Evolutionary conservation across 2,113 vertebrate genomes (phyloP), one percentile per base, ranked within the genome.

Genomic region (Callocephalon fimbriatum): DNA sequence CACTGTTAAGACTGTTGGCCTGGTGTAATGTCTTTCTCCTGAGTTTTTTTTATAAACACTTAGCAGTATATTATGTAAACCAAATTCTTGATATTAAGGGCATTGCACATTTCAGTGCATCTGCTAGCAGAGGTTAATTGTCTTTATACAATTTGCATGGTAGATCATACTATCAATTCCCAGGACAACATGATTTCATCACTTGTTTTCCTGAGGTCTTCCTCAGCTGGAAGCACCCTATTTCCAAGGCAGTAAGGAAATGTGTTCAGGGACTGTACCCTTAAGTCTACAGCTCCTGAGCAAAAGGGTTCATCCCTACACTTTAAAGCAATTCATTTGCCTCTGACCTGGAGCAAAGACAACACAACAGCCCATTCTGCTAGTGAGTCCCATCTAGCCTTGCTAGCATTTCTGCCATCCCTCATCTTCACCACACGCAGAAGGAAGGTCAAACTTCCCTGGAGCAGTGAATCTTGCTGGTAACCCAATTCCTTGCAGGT

Each of bases 101-200:
- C 12, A 48, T 5, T 63, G 32, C 51, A 42, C 19, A n/a, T 82
- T 62, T 71, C 73, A 71, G 19, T 7, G 35, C 50, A 61, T 80
- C 65, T 88, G 79, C 65, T 42, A 17, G n/a, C 53, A 15, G 2
- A 71, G 73, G 84, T 93, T 94, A 86, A 84, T 87, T 97, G 76
- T 50, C 86, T 77, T 81, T 22, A 84, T 29, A 38, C 27, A 38
- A 23, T 80, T 91, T 61, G 21, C 7, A 23, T 4, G n/a, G 54
- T 51, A 92, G 72, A 75, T 93, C 67, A 84, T 63, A 4, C 53
- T 16, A 32, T 14, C 20, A 45, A 70, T 54, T 86, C 81, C 53
- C 71, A 94, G 35, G 78, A 86, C 72, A 84, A 31, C 7, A 7
- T 6, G 29, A 77, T 56, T 89, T 66, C 63, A 82, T 58, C 78